Base-by-base conservation (phyloP, 2,888 invertebrate species). In the Salticus scenicus region DNA sequence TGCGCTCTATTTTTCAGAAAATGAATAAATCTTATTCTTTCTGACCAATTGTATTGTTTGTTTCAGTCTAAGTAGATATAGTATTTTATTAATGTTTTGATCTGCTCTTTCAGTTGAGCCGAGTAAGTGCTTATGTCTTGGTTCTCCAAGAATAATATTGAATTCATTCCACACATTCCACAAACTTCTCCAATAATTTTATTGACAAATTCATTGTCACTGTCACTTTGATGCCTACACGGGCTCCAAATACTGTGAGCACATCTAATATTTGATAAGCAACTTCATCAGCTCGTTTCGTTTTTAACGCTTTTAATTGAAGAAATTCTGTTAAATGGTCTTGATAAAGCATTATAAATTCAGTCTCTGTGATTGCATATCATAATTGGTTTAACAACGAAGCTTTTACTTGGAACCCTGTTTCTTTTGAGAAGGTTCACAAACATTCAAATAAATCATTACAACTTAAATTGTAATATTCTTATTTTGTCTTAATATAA, bases 21-120 rank as follows among this genome's bases (percentile, higher is more conserved):
- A n/a, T 88, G 87, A 8, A 88, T 63, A 47, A 73, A 86, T 31
- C 70, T 41, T 70, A 88, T 70, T 75, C 87, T 82, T 42, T 88
- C 77, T 30, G 73, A 76, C 28, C 33, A 31, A 10, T 63, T 64
- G 70, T 57, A 57, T 63, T 76, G 31, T 70, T 33, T 87, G 66
- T 74, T 51, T 69, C 41, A 76, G 80, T 47, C 20, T n/a, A 70
- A 57, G 71, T 41, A 14, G 42, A 41, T 71, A 64, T n/a, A n/a
- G 64, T 51, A 31, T 66, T 17, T 47, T 66, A 28, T 42, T 24
- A 83, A 47, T 42, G n/a, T 47, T 0, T 31, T 76, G 51, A 24
- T 27, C 64, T 41, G 27, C 42, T 72, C 27, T 69, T 33, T 82
- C 24, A 71, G 37, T 14, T 73, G 33, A 41, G 42, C 71, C 71